Base-by-base conservation (phyloP, 2,113 vertebrate species). In the Elgaria multicarinata region DNA sequence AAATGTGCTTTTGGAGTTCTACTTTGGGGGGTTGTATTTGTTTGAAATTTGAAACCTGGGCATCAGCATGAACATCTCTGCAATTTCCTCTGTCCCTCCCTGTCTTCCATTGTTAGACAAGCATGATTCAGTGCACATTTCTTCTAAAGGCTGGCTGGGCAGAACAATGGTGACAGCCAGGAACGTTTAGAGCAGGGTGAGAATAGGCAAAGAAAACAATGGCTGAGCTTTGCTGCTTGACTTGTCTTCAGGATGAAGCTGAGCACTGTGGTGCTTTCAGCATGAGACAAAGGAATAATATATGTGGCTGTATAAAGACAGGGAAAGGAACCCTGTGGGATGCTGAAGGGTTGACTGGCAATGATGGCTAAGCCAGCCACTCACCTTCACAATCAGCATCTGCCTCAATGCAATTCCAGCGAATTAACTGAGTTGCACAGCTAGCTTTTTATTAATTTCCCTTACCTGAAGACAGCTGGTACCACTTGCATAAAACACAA, bases 401-500 rank as follows among this genome's bases (percentile, higher is more conserved):
- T 85, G 5, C 81, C 42, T 67, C n/a, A 50, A 20, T 64, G 24
- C 64, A 33, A 86, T 24, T 26, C n/a, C 39, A 86, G 50, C 33
- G 13, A 72, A 89, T 91, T 89, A 82, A 71, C 89, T 12, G 36
- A 89, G n/a, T 3, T 75, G 13, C 16, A 66, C 14, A 0, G 26
- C 8, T 79, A 26, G 36, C 16, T 91, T 85, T 87, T 55, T 76
- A 42, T 0, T 3, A 0, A 9, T 82, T 67, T 88, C 50, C 28
- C 75, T 82, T 87, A 3, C 72, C 87, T 89, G 90, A 91, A 50
- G 71, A 36, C n/a, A 92, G 78, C 62, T 66, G 87, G 28, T 53
- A 46, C 85, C 36, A 7, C n/a, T 46, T 67, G 2, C 42, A 46
- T 64, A 78, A 77, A 2, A 77, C 66, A 33, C 39, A 22, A 6